Evolutionary conservation across 2,888 invertebrate genomes (phyloP).

Genomic region (Thera obeliscata): DNA sequence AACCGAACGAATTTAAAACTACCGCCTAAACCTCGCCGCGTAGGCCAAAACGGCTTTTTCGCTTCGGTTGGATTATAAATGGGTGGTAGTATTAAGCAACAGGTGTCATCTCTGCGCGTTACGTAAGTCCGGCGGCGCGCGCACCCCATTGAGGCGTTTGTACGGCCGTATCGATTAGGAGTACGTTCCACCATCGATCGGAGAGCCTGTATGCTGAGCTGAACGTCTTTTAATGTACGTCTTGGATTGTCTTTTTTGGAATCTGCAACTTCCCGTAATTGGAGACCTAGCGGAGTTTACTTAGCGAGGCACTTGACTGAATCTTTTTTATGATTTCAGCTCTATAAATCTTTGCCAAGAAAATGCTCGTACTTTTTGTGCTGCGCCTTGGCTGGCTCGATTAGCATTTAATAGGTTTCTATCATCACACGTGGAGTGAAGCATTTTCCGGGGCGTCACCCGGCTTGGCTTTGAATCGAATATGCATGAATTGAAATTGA

Average conservation of each 20-base stretch:
- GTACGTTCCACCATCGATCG: constrained; percentile 73
- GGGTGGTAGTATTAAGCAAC: constrained; percentile 78
- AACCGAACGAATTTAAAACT: constrained; percentile 60
- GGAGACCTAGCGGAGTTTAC: constrained; percentile 39
- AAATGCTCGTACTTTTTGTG: constrained; percentile 16
- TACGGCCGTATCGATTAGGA: constrained; percentile 77
- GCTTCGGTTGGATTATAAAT: constrained; percentile 66
- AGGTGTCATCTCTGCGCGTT: constrained; percentile 78
- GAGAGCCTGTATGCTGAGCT: constrained; percentile 58
- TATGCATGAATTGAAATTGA: constrained; percentile 46
- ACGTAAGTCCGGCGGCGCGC: constrained; percentile 78
- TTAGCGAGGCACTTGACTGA: constrained; percentile 27
- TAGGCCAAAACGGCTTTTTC: constrained; percentile 51
- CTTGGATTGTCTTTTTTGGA: constrained; percentile 58
- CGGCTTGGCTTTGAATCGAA: constrained; percentile 42
- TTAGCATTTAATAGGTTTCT: constrained; percentile 31
- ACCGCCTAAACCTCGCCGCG: constrained; percentile 36
- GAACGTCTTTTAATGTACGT: constrained; percentile 66
- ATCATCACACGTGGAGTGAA: constrained; percentile 41
- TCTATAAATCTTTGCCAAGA: constrained; percentile 22
- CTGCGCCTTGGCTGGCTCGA: constrained; percentile 12
- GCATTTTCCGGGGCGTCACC: constrained; percentile 44
- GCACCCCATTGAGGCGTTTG: constrained; percentile 77
- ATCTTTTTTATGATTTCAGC: constrained; percentile 35
- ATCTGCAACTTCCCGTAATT: constrained; percentile 47